Evolutionary conservation across 2,797 vertebrate genomes (phyloP).

Genomic region (Euphonia xanthogaster): DNA sequence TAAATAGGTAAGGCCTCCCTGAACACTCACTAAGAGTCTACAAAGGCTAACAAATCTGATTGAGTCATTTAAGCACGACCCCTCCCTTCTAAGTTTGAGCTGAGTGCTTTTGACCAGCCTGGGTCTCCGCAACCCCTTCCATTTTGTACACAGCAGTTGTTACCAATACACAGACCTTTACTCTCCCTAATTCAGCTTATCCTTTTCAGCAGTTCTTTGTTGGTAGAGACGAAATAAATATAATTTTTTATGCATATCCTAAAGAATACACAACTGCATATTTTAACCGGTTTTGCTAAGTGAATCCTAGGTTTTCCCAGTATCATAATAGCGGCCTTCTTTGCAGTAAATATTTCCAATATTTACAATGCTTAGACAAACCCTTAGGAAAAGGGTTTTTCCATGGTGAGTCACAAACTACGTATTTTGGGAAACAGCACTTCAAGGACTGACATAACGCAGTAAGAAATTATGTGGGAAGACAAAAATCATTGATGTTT

Average conservation of each 20-base stretch:
- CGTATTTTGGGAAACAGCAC: conserved; percentile 51
- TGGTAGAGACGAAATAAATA: neutral
- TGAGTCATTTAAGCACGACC: neutral
- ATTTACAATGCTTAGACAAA: conserved; percentile 24
- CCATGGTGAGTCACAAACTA: conserved; percentile 42
- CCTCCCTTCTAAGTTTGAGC: neutral
- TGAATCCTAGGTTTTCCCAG: neutral
- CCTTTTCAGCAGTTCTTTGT: neutral
- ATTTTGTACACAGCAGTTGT: neutral
- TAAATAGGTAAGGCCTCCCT: neutral
- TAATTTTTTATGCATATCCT: neutral
- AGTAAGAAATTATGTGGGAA: conserved; percentile 49
- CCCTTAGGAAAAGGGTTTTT: conserved; percentile 35
- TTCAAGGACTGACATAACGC: conserved; percentile 27
- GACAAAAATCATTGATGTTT: conserved; percentile 37
- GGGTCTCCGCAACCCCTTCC: neutral
- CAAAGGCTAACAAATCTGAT: conserved; percentile 31
- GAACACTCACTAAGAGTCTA: neutral
- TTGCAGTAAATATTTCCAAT: neutral
- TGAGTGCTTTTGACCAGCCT: neutral
- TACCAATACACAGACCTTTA: neutral
- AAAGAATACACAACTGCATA: fast-evolving
- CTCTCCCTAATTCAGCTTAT: neutral
- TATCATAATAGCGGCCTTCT: neutral
- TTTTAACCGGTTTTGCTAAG: neutral